Evolutionary conservation across 37 sponge, comb jelly and placozoan species (phyloP), one percentile per base, ranked within the genome.

Genomic region (Cladorhizidae sp.): DNA sequence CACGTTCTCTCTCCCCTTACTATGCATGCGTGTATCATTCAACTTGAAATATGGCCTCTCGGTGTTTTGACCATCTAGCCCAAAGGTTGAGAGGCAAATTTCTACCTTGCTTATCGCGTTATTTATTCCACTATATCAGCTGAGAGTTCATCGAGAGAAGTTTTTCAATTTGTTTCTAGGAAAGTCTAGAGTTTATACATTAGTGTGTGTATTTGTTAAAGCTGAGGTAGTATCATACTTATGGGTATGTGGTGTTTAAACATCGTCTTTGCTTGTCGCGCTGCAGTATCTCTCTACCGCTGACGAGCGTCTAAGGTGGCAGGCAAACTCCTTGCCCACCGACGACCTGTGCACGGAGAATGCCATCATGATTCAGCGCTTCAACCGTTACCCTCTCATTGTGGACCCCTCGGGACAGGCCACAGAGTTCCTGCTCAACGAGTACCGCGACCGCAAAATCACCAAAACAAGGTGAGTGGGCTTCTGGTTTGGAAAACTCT

Each of bases 401-500:
- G 91, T 98, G 35, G 98, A 98, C 61, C 98, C 98, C 12, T 96
- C 96, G 6, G 98, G 98, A 36, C 98, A 97, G 86, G 98, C 98
- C 55, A 98, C 98, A 0, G 98, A 95, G 82, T 98, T 95, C 81
- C 70, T 98, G 40, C 76, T 98, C 84, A 95, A 98, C 55, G 96
- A 95, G 74, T 95, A 91, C 83, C 93, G 74, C 67, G 93, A 92
- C 41, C 87, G 79, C 76, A 98, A 98, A 86, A 98, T 98, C 57
- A 88, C 84, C 35, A 92, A 87, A 80, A 98, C 97, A 23, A 90
- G 92, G 92, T 90, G 12, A 25, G 81, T 73, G 25, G 26, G 55
- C 15, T 56, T 39, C n/a, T n/a, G n/a, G n/a, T n/a, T n/a, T n/a
- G n/a, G n/a, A n/a, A 54, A 17, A n/a, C n/a, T n/a, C 12, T 54